Conservation (phyloP, 1,140 invertebrate genomes). For the Cecropterus lyciades region DNA sequence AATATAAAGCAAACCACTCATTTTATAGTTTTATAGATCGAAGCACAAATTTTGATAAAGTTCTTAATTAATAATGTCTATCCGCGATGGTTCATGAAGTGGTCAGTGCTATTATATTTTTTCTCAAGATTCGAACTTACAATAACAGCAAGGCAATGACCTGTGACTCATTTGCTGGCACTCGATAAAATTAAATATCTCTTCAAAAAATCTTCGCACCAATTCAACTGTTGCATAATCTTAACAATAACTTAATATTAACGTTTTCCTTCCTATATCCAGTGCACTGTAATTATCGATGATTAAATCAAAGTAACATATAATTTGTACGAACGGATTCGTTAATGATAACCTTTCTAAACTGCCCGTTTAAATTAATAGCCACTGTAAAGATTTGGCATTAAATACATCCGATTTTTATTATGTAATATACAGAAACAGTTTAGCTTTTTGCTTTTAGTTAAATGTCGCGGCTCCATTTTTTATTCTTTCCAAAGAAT, state of each 20-base stretch:
- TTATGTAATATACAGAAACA: no score
- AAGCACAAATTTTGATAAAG: no score
- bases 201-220: neutral
- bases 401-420: no score
- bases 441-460: no score
- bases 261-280: conserved; percentile 1
- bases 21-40: no score
- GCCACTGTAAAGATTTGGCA: neutral
- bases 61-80: no score
- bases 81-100: no score
- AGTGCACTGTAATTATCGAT: conserved; percentile 2
- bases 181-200: neutral
- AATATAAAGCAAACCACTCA: no score
- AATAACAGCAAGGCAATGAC: neutral
- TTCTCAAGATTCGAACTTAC: neutral
- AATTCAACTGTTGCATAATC: neutral
- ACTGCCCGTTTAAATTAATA: conserved; percentile 3
- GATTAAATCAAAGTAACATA: conserved; percentile 9
- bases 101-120: neutral
- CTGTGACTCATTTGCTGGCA: neutral
- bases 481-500: no score
- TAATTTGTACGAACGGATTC: conserved; percentile 12
- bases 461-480: no score
- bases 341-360: conserved; percentile 14
- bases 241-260: conserved; percentile 3